phyloP scores from a whole-genome alignment of 2,888 invertebrate species.

The Synanthedon myopaeformis region DNA sequence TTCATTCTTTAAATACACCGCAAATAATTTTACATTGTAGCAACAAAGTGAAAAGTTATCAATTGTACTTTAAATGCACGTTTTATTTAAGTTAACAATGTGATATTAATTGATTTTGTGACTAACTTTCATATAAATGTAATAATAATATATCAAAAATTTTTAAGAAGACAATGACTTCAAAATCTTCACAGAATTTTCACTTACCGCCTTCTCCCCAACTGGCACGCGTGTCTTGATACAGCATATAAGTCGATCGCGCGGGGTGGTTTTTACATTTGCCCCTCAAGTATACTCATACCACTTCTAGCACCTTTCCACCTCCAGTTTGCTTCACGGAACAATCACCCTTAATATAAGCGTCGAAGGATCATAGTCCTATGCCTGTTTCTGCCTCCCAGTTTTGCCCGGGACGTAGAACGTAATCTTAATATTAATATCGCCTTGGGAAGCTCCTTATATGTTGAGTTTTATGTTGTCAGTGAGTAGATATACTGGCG shows the following conservation, averaged over 20 bases:
- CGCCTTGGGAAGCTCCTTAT: conserved; percentile 55
- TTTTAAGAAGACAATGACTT: background rate
- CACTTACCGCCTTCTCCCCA: conserved; percentile 14
- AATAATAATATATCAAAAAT: too few species aligned
- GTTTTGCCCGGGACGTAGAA: conserved; percentile 26
- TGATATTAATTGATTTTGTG: too few species aligned
- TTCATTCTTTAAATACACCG: too few species aligned
- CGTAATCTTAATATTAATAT: conserved; percentile 63
- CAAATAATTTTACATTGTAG: too few species aligned
- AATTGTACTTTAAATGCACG: too few species aligned
- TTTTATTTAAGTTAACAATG: too few species aligned
- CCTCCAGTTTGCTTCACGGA: conserved; percentile 7
- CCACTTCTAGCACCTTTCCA: conserved; percentile 19
- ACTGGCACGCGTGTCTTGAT: conserved; percentile 48
- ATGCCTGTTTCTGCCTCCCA: conserved; percentile 3
- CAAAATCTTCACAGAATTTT: conserved; percentile 7
- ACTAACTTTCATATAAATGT: too few species aligned
- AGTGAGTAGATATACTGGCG: background rate
- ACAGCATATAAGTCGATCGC: conserved; percentile 70
- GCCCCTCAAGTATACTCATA: conserved; percentile 56
- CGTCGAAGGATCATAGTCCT: conserved; percentile 5
- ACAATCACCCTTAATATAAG: conserved; percentile 12
- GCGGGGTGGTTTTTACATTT: conserved; percentile 67
- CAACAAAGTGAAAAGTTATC: too few species aligned
- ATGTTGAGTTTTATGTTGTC: conserved; percentile 49